Conservation (phyloP, 2,888 invertebrate genomes). For the Euspilapteryx auroguttella region DNA sequence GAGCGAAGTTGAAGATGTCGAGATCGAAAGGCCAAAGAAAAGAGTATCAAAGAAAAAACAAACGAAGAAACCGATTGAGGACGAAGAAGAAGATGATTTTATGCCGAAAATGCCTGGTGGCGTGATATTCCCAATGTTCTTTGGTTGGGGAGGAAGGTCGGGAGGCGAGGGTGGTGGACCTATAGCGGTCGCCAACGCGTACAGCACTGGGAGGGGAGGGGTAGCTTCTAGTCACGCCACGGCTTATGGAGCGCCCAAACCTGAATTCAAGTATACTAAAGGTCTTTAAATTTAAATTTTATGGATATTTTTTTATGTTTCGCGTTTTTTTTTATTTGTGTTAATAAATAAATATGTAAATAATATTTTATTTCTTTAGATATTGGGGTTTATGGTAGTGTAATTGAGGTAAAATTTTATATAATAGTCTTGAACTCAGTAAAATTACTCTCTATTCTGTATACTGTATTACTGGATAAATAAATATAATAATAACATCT, state of each 20-base stretch:
- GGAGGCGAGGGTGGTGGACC: slow-evolving; percentile 56
- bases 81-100: slow-evolving; percentile 53
- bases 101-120: slow-evolving; percentile 47
- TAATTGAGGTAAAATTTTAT: too few relatives aligned
- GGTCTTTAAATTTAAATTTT: too few relatives aligned
- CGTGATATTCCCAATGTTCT: slow-evolving; percentile 70
- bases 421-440: too few relatives aligned
- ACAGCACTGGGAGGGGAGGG: slow-evolving; percentile 71
- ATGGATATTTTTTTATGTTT: too few relatives aligned
- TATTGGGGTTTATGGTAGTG: too few relatives aligned
- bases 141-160: slow-evolving; percentile 40
- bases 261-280: too few relatives aligned
- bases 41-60: slow-evolving; percentile 39
- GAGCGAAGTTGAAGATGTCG: slow-evolving; percentile 34
- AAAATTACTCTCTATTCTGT: too few relatives aligned
- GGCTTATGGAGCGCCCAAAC: slow-evolving; percentile 66
- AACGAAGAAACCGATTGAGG: slow-evolving; percentile 31
- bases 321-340: too few relatives aligned
- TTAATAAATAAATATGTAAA: too few relatives aligned
- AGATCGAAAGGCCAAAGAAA: slow-evolving; percentile 23
- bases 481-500: too few relatives aligned
- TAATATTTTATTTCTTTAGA: too few relatives aligned
- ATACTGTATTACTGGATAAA: too few relatives aligned
- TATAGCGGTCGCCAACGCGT: slow-evolving; percentile 73
- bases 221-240: slow-evolving; percentile 74